These are phyloP conservation scores for Potamarius usumacintae DNA, from an alignment of 2,113 vertebrate species.

Conservation along the genomic window DNA sequence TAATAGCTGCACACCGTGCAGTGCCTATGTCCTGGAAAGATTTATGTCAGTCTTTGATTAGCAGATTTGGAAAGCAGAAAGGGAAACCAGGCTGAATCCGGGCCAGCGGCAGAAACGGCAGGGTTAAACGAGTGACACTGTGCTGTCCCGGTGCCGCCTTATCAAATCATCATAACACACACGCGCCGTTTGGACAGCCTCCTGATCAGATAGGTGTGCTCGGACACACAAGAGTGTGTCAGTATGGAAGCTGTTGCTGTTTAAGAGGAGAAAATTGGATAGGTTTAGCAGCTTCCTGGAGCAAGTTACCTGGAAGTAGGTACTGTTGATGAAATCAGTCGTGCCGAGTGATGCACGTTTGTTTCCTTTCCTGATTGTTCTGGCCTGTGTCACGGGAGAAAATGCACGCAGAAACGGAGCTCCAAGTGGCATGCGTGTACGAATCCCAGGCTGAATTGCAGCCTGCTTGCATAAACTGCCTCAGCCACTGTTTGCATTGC, in stretches of 20 bases:
- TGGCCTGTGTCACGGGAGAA: neutral
- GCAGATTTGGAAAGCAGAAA: slow-evolving; percentile 34
- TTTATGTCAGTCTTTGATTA: slow-evolving; percentile 41
- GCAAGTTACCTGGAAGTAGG: neutral
- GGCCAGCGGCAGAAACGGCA: neutral
- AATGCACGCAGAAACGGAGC: slow-evolving; percentile 10
- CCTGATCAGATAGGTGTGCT: slow-evolving; percentile 12
- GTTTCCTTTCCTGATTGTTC: neutral
- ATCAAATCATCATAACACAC: slow-evolving; percentile 3
- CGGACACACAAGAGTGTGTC: neutral
- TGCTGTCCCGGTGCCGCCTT: neutral
- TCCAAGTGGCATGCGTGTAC: neutral
- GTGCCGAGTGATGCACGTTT: neutral
- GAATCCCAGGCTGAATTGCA: slow-evolving; percentile 21
- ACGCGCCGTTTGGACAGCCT: neutral
- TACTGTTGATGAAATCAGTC: neutral
- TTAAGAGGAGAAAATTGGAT: neutral
- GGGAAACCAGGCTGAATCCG: slow-evolving; percentile 22
- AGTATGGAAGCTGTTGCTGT: neutral
- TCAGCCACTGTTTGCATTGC: slow-evolving; percentile 13
- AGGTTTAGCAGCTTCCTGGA: neutral
- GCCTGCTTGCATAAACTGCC: slow-evolving; percentile 18
- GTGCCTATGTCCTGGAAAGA: slow-evolving; percentile 20
- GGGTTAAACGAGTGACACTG: neutral
- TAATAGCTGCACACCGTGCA: slow-evolving; percentile 18